Percentiles rank a stretch among this genome's conserved stretches.
Evolutionary conservation across 30 jellyfish, hydroid and myxozoan genomes (phyloP).

Genomic region (Chrysaora quinquecirrha): DNA sequence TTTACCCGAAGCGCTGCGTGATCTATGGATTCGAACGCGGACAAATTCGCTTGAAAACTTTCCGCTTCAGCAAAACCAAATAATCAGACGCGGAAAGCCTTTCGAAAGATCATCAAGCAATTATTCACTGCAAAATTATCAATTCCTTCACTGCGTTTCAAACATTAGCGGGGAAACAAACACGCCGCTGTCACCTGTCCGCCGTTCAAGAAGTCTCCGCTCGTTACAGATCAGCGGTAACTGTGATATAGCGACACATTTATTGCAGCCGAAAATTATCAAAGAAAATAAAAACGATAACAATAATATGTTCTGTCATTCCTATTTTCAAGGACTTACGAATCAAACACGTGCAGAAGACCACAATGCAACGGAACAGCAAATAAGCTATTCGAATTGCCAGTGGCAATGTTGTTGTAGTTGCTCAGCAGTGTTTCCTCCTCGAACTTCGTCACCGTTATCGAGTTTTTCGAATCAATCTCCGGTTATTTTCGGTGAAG

Average conservation of each 20-base stretch:
- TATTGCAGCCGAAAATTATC: constrained; percentile 19
- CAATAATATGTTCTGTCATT: constrained; percentile 57
- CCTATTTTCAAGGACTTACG: constrained; percentile 40
- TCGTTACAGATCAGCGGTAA: constrained; percentile 53
- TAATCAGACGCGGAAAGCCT: not conserved
- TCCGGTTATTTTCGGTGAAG: not conserved
- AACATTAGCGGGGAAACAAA: constrained; percentile 2
- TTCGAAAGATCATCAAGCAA: constrained; percentile 50
- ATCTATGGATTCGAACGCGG: constrained; percentile 36
- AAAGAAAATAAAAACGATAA: constrained; percentile 26
- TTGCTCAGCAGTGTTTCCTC: not conserved
- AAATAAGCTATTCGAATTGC: no score
- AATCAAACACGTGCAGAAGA: not conserved
- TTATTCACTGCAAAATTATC: constrained; percentile 39
- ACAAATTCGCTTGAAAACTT: constrained; percentile 46
- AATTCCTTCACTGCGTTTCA: not conserved
- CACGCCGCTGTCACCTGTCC: constrained; percentile 56
- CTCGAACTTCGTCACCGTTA: not conserved
- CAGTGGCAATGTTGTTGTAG: not conserved
- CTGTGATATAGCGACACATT: constrained; percentile 68
- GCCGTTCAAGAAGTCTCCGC: constrained; percentile 70
- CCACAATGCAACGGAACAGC: not conserved
- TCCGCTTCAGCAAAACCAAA: not conserved
- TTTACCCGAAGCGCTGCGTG: constrained; percentile 58
- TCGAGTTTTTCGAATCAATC: not conserved